phyloP scores from a whole-genome alignment of 2,113 vertebrate genomes.

The Corythornis madagascariensis region DNA sequence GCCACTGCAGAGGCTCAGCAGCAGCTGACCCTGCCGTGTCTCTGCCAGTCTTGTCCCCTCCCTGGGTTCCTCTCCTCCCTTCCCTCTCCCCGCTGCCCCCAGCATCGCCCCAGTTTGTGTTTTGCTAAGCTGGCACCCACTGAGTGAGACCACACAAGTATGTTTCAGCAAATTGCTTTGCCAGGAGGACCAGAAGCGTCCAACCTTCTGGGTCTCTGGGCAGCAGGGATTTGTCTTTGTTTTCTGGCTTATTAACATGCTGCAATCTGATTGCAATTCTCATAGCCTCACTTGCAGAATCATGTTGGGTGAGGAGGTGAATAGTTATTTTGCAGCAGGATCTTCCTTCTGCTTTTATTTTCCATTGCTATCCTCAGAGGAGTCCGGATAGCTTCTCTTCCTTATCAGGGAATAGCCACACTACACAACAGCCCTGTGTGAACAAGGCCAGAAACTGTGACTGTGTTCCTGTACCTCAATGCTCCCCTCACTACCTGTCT shows the following conservation, averaged over 20 bases:
- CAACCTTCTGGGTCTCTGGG: accelerated
- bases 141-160: background rate
- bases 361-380: background rate
- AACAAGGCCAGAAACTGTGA: background rate
- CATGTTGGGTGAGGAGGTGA: background rate
- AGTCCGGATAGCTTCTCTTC: accelerated
- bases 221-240: background rate
- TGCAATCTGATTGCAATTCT: background rate
- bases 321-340: background rate
- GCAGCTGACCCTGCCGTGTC: accelerated
- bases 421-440: background rate
- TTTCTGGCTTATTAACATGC: background rate
- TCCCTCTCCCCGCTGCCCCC: background rate
- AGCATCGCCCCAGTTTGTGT: accelerated
- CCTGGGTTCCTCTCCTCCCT: background rate
- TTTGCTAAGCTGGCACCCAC: background rate
- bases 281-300: background rate
- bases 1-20: background rate
- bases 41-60: background rate
- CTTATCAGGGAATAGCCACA: accelerated
- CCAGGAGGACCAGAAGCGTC: background rate
- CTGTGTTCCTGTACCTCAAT: background rate
- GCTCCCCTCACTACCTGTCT: background rate
- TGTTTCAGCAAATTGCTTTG: background rate
- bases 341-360: background rate